Evolutionary conservation across 1,140 invertebrate genomes (phyloP), one percentile per base, ranked within the genome.

Genomic region (Leptinotarsa undecemlineata): DNA sequence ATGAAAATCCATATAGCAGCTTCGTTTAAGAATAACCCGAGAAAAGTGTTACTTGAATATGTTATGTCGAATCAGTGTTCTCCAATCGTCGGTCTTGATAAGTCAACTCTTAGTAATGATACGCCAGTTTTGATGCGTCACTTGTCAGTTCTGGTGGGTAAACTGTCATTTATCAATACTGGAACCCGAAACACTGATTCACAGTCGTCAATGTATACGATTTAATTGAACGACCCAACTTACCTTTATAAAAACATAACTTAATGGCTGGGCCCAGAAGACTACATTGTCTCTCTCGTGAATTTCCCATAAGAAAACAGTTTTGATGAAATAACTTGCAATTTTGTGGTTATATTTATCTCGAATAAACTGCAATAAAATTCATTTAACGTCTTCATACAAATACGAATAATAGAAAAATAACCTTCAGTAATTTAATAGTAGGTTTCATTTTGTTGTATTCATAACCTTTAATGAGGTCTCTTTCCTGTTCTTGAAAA

Each of bases 301-400:
- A 77, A 21, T 72, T 77, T 76, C 85, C 86, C 85, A 87, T 6
- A 88, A 77, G 75, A 87, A 86, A 0, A 88, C 75, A 5, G 87
- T 88, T 77, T 88, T 88, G 42, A 88, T 87, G 75, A 86, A 88
- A 74, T 88, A 88, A 73, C 87, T 88, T 0, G 87, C 86, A 19
- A 88, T 86, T 2, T 76, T 73, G 78, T 88, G 84, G 17, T 84
- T 78, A 1, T 85, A 72, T 0, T 82, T 78, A 74, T 87, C 86
- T 5, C 87, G 82, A 17, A 88, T 72, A 78, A 87, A 87, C 79
- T 88, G 84, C n/a, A 86, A 82, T 74, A 74, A 71, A 21, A 76
- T 26, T 17, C 21, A 67, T 62, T 85, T 23, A 86, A 72, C 14
- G n/a, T 3, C 6, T 62, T 19, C 21, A 11, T 3, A 11, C 8